phyloP scores from a whole-genome alignment of 2,888 invertebrate species.

The Eristalis intricaria region DNA sequence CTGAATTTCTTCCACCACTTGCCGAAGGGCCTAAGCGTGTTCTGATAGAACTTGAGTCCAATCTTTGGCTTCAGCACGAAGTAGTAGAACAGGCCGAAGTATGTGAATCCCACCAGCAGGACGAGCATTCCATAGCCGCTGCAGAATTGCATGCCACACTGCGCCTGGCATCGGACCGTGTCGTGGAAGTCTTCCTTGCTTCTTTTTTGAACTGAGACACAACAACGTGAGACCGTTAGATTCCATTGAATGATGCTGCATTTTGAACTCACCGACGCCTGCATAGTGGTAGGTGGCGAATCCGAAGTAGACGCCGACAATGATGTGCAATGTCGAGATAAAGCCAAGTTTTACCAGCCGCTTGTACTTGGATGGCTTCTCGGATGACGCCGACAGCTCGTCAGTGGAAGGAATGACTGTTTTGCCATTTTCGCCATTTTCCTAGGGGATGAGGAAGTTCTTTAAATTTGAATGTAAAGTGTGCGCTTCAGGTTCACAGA shows the following conservation, averaged over 20 bases:
- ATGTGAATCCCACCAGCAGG: constrained; percentile 84
- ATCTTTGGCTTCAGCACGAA: constrained; percentile 84
- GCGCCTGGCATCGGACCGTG: constrained; percentile 62
- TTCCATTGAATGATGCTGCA: not conserved
- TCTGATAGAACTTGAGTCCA: constrained; percentile 73
- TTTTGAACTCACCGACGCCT: constrained; percentile 75
- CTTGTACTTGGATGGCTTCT: constrained; percentile 37
- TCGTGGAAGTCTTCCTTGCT: constrained; percentile 31
- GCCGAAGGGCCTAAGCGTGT: constrained; percentile 74
- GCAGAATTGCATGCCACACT: constrained; percentile 82
- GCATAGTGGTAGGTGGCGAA: constrained; percentile 79
- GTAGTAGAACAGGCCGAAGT: constrained; percentile 86
- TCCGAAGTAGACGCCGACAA: constrained; percentile 77
- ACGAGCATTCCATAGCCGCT: constrained; percentile 88
- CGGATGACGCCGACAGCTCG: not conserved
- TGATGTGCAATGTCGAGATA: constrained; percentile 74
- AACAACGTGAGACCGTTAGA: not conserved
- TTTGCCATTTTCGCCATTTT: constrained; percentile 31
- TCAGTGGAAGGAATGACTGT: not conserved
- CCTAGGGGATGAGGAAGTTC: not conserved
- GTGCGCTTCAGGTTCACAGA: not conserved
- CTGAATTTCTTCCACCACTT: constrained; percentile 76
- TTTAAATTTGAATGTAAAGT: not conserved
- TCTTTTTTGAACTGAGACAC: constrained; percentile 34
- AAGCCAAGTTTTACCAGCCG: constrained; percentile 67